Evolutionary conservation across 2,888 invertebrate genomes (phyloP).

Genomic region (Charanyca ferruginea): DNA sequence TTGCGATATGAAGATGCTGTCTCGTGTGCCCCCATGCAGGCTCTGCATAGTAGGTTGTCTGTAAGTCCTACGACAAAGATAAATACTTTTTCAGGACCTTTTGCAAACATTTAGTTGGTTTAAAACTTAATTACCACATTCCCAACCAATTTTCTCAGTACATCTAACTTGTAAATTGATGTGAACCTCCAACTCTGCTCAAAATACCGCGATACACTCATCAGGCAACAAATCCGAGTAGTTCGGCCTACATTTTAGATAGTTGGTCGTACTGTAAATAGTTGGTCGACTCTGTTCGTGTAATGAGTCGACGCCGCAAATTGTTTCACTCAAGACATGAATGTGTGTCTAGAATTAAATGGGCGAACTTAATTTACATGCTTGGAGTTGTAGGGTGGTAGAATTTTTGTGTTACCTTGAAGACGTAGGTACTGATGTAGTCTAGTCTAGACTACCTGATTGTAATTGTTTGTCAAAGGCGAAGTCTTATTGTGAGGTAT

Average conservation of each 20-base stretch:
- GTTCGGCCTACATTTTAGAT: constrained; percentile 44
- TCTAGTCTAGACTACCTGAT: too few relatives aligned
- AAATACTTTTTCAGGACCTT: background rate
- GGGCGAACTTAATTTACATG: constrained; percentile 47
- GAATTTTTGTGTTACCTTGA: background rate
- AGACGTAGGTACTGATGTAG: background rate
- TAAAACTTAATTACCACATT: background rate
- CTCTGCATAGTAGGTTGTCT: too few relatives aligned
- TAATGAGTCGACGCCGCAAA: constrained; percentile 57
- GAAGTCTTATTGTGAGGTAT: too few relatives aligned
- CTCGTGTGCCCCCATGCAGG: too few relatives aligned
- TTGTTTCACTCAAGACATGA: constrained; percentile 49
- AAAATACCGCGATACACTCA: constrained; percentile 21
- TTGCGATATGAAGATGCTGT: too few relatives aligned
- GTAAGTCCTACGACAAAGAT: too few relatives aligned
- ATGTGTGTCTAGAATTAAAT: constrained; percentile 36
- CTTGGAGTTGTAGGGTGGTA: background rate
- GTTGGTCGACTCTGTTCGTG: constrained; percentile 38
- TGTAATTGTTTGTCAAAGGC: too few relatives aligned
- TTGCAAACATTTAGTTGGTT: background rate
- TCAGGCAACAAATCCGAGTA: constrained; percentile 32
- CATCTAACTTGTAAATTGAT: constrained; percentile 11
- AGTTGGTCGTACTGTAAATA: constrained; percentile 46
- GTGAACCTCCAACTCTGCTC: background rate
- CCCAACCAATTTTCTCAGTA: background rate